phyloP scores from a whole-genome alignment of 92 coral and sea anemone genomes.

The Pocillopora meandrina region DNA sequence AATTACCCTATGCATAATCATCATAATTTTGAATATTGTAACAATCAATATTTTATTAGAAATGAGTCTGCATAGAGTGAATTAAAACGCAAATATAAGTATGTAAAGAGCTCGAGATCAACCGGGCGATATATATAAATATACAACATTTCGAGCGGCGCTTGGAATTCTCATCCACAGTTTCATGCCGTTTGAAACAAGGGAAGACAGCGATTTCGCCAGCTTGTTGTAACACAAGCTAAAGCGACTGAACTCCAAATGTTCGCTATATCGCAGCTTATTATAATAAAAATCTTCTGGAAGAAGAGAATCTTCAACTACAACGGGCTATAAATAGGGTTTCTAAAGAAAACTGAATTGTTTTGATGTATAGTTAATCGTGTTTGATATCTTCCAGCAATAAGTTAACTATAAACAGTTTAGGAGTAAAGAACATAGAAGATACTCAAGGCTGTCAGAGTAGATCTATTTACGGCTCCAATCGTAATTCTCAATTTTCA shows the following conservation, averaged over 20 bases:
- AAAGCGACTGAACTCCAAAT: not conserved
- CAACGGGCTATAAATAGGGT: not conserved
- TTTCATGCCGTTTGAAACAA: not conserved
- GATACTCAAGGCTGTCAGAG: not conserved
- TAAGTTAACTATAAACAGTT: not conserved
- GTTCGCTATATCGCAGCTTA: not conserved
- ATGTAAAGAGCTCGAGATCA: too few species aligned
- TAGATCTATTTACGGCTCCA: not conserved
- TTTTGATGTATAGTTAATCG: not conserved
- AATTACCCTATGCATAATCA: not conserved
- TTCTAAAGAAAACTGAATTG: not conserved
- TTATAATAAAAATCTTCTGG: not conserved
- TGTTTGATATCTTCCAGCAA: not conserved
- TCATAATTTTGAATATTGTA: not conserved
- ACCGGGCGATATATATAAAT: too few species aligned
- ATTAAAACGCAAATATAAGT: too few species aligned
- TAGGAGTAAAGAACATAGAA: not conserved
- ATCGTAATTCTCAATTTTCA: not conserved
- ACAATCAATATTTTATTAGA: not conserved
- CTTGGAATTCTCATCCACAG: not conserved
- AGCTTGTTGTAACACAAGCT: constrained; percentile 1
- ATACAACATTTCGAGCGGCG: too few species aligned
- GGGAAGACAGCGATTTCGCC: constrained; percentile 6
- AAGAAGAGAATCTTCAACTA: not conserved
- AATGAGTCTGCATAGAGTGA: too few species aligned